These are phyloP conservation scores for Strigamia maritima DNA, from an alignment of 2,888 invertebrate species.

Conservation along the genomic window DNA sequence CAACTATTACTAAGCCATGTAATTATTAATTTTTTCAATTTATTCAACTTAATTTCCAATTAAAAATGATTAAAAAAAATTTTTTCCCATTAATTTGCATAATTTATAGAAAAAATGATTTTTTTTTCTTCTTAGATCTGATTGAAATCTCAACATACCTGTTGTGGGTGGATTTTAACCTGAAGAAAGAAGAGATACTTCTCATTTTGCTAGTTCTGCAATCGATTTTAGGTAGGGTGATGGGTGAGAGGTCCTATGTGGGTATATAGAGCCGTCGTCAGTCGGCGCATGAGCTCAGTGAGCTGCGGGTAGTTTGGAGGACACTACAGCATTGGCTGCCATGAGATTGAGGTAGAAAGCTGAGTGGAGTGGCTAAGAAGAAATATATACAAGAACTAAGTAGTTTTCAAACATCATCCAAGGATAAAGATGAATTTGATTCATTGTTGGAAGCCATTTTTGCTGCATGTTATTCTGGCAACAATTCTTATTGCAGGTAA, in stretches of 20 bases:
- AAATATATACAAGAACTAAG: neutral
- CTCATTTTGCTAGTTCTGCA: neutral
- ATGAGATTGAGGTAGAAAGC: neutral
- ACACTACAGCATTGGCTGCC: slow-evolving; percentile 4
- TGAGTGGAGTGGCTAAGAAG: neutral
- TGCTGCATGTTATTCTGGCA: neutral
- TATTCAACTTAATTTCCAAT: no score
- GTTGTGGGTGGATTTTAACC: neutral
- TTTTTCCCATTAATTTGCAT: neutral
- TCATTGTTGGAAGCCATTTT: neutral
- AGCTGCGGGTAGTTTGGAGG: slow-evolving; percentile 2
- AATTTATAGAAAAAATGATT: neutral
- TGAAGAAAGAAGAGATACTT: neutral
- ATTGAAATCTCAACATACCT: slow-evolving; percentile 3
- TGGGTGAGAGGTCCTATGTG: neutral
- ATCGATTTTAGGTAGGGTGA: slow-evolving; percentile 4
- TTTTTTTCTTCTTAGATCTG: neutral
- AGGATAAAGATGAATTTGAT: neutral
- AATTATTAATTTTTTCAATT: no score
- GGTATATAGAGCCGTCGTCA: slow-evolving; percentile 4
- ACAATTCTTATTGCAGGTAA: neutral
- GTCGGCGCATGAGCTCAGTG: slow-evolving; percentile 4
- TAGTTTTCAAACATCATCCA: neutral
- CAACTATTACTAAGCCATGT: no score
- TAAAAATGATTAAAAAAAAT: neutral